Percentiles rank a stretch among this genome's conserved stretches.
These are phyloP conservation scores for Pseudochromis fuscus DNA, from an alignment of 2,797 vertebrate genomes.

Conservation along the genomic window DNA sequence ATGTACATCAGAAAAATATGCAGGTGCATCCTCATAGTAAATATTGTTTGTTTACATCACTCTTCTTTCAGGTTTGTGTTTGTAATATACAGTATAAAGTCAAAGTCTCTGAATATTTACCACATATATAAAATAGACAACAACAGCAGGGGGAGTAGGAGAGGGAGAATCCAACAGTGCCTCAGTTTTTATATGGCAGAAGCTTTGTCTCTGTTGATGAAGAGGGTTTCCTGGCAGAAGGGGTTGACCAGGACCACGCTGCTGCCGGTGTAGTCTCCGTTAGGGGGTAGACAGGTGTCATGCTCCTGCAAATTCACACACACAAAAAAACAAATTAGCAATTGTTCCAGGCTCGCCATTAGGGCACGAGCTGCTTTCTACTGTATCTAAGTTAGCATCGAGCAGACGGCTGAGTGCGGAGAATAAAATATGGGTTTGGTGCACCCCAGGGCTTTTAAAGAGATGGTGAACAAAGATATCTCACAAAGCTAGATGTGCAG, in stretches of 20 bases:
- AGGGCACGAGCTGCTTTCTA: conserved; percentile 39
- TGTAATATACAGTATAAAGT: conserved; percentile 89
- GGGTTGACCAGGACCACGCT: conserved; percentile 98
- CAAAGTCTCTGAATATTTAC: conserved; percentile 91
- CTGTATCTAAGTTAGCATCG: conserved; percentile 34
- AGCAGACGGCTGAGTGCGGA: conserved; percentile 23
- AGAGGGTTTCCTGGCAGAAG: conserved; percentile 98
- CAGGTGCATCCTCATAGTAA: conserved; percentile 83
- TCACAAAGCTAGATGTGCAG: conserved; percentile 42
- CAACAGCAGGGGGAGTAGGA: conserved; percentile 60
- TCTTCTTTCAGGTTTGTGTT: conserved; percentile 83
- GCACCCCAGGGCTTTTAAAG: conserved; percentile 40
- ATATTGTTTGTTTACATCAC: conserved; percentile 88
- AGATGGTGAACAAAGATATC: conserved; percentile 50
- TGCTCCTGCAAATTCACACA: conserved; percentile 79
- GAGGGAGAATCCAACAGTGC: conserved; percentile 54
- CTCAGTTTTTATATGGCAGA: conserved; percentile 89
- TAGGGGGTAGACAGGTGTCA: conserved; percentile 94
- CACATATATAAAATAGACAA: conserved; percentile 87
- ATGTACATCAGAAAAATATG: conserved; percentile 93
- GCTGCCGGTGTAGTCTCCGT: conserved; percentile 94
- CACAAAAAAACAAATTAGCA: background rate
- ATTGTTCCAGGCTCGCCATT: conserved; percentile 33
- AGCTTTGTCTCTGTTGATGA: conserved; percentile 92
- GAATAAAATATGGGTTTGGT: conserved; percentile 35